Conservation (phyloP, 2,888 invertebrate species). For the Cybosia mesomella region DNA sequence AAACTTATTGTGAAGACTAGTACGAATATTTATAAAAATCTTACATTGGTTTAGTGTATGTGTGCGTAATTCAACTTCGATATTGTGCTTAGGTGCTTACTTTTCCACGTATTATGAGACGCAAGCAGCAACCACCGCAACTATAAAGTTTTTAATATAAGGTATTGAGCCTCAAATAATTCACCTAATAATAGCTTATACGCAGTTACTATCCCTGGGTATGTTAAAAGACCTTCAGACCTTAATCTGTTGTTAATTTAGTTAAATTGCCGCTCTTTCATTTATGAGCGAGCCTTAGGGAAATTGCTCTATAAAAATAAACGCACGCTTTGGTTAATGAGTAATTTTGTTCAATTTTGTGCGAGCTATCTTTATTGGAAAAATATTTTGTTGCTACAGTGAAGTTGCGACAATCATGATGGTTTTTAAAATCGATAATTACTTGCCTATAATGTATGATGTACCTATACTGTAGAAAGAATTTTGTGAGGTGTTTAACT, state of each 20-base stretch:
- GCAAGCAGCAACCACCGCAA: neutral
- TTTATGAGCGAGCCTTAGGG: slow-evolving; percentile 47
- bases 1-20: too few species aligned
- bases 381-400: neutral
- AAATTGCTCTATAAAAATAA: slow-evolving; percentile 62
- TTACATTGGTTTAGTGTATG: too few species aligned
- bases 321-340: slow-evolving; percentile 29
- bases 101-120: neutral
- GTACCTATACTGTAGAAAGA: neutral
- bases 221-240: slow-evolving; percentile 76
- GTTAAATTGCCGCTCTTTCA: slow-evolving; percentile 65
- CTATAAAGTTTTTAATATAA: slow-evolving; percentile 41
- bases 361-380: neutral
- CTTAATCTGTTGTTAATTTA: slow-evolving; percentile 72
- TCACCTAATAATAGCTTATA: slow-evolving; percentile 64
- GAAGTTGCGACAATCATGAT: neutral
- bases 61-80: neutral
- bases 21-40: too few species aligned
- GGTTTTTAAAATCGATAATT: neutral
- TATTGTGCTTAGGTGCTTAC: neutral
- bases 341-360: slow-evolving; percentile 23
- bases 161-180: slow-evolving; percentile 43
- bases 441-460: neutral
- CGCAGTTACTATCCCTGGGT: slow-evolving; percentile 55
- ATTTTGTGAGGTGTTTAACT: neutral